Percentiles rank a stretch among this genome's conserved stretches.
phyloP scores from a whole-genome alignment of 1,140 invertebrate species.

The Zaprionus ornatus region DNA sequence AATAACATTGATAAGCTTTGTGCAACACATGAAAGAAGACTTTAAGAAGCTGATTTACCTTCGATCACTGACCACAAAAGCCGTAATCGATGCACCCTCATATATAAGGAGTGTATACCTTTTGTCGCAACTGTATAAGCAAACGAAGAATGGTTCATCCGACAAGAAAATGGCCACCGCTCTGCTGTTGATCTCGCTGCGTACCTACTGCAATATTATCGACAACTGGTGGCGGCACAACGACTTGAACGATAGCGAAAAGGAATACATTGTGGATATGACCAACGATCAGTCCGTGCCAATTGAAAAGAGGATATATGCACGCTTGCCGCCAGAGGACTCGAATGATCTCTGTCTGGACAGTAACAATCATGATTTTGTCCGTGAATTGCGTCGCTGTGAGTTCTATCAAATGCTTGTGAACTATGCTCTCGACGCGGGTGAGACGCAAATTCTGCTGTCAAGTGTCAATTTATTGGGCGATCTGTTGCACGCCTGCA shows the following conservation, averaged over 20 bases:
- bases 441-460: conserved; percentile 69
- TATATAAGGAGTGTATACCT: conserved; percentile 61
- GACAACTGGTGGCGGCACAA: conserved; percentile 75
- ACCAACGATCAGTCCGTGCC: not conserved
- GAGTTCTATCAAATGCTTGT: conserved; percentile 57
- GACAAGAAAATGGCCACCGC: conserved; percentile 55
- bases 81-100: conserved; percentile 41
- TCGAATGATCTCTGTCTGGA: not conserved
- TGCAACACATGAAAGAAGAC: conserved; percentile 31
- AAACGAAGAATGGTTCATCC: conserved; percentile 16
- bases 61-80: conserved; percentile 16
- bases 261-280: conserved; percentile 71
- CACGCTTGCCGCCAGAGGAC: not conserved
- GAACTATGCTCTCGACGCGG: conserved; percentile 64
- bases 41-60: conserved; percentile 47
- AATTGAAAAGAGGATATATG: not conserved
- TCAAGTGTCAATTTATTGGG: conserved; percentile 55
- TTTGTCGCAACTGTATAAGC: conserved; percentile 50
- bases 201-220: conserved; percentile 67
- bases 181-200: conserved; percentile 41
- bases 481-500: conserved; percentile 49
- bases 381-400: conserved; percentile 32
- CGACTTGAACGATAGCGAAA: conserved; percentile 59
- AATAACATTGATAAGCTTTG: conserved; percentile 49
- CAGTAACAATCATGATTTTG: conserved; percentile 1